phyloP scores from a whole-genome alignment of 2,888 invertebrate species.

The Dryocosmus kuriphilus region DNA sequence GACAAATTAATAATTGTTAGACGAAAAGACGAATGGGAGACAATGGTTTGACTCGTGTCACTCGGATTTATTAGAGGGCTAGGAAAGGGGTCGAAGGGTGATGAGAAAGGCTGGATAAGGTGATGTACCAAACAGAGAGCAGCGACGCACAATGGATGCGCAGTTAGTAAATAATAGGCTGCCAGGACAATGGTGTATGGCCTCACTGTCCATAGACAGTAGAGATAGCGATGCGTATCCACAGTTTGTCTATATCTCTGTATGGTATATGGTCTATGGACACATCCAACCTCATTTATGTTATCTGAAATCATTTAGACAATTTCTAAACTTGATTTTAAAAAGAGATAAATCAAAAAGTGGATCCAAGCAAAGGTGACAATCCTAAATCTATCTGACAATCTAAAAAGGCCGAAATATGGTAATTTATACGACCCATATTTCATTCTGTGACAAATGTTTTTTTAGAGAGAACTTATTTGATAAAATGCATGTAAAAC shows the following conservation, averaged over 20 bases:
- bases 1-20: neutral
- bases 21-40: constrained; percentile 11
- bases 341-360: too few relatives aligned
- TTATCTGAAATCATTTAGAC: neutral
- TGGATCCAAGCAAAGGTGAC: too few relatives aligned
- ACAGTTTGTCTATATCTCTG: constrained; percentile 59
- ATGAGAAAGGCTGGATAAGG: constrained; percentile 53
- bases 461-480: too few relatives aligned
- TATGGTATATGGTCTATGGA: neutral
- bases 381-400: too few relatives aligned
- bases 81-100: constrained; percentile 42
- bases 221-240: constrained; percentile 64
- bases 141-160: constrained; percentile 65
- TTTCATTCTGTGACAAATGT: too few relatives aligned
- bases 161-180: constrained; percentile 72
- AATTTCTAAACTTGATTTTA: neutral
- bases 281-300: constrained; percentile 19
- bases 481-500: too few relatives aligned
- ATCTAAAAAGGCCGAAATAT: too few relatives aligned
- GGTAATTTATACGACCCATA: too few relatives aligned
- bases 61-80: constrained; percentile 23
- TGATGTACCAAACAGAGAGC: constrained; percentile 61
- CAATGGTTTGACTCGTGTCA: constrained; percentile 34
- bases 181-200: constrained; percentile 61
- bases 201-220: constrained; percentile 43